phyloP scores from a whole-genome alignment of 2,113 vertebrate species.

The Sceloporus undulatus region DNA sequence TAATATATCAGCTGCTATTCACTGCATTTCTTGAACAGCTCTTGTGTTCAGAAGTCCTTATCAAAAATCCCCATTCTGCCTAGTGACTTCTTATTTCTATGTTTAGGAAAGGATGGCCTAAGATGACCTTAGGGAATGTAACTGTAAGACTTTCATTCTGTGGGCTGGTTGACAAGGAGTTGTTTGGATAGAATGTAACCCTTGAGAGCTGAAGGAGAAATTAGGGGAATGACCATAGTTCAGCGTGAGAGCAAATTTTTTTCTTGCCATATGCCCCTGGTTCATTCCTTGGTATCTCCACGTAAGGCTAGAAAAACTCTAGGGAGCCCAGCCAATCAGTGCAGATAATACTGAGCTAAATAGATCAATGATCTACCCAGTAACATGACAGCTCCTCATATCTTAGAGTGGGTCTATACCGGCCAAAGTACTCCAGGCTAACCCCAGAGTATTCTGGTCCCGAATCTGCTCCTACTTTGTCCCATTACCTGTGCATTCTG shows the following conservation, averaged over 20 bases:
- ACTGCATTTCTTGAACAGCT: neutral
- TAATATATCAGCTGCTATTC: neutral
- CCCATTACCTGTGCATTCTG: too few species aligned
- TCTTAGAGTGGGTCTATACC: neutral
- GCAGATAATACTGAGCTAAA: too few species aligned
- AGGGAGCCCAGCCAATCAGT: neutral
- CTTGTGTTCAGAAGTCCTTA: neutral
- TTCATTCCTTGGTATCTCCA: neutral
- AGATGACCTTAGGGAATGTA: neutral
- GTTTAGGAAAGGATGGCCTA: neutral
- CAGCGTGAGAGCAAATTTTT: neutral
- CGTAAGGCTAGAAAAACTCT: neutral
- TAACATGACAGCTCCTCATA: neutral
- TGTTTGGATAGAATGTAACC: conserved; percentile 21
- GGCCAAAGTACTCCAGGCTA: too few species aligned
- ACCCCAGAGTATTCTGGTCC: too few species aligned
- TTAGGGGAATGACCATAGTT: neutral
- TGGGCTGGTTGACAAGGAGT: neutral
- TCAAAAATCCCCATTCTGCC: neutral
- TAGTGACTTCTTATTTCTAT: neutral
- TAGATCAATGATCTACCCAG: neutral
- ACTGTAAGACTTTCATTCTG: neutral
- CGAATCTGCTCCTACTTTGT: too few species aligned
- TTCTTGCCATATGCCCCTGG: too few species aligned
- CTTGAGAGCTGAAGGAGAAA: neutral